These are phyloP conservation scores for Lethenteron reissneri DNA, from an alignment of 2,113 vertebrate genomes.

Conservation along the genomic window DNA sequence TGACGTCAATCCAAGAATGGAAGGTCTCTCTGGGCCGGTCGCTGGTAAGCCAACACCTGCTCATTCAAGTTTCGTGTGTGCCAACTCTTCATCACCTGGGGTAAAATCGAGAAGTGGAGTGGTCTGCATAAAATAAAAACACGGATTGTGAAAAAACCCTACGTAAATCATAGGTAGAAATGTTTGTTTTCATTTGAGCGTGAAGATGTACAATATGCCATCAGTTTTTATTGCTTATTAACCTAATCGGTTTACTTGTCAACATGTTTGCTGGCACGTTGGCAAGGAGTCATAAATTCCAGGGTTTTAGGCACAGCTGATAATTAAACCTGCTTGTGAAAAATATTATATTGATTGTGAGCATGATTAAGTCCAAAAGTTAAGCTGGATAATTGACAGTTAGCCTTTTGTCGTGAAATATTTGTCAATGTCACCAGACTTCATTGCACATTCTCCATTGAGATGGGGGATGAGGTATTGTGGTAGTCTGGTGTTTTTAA, in stretches of 20 bases:
- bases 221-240: neutral
- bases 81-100: neutral
- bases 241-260: neutral
- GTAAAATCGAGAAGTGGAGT: neutral
- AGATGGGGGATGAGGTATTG: too few relatives aligned
- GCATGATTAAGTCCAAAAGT: too few relatives aligned
- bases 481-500: neutral
- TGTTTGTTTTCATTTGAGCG: neutral
- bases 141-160: neutral
- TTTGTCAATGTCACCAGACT: too few relatives aligned
- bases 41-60: slow-evolving; percentile 33
- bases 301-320: too few relatives aligned
- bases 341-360: too few relatives aligned
- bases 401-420: too few relatives aligned
- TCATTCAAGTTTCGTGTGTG: neutral
- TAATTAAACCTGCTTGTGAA: too few relatives aligned
- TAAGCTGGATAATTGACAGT: too few relatives aligned
- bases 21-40: slow-evolving; percentile 68
- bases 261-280: too few relatives aligned
- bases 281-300: too few relatives aligned
- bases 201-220: too few relatives aligned
- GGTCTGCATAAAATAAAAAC: neutral
- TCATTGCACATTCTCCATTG: too few relatives aligned
- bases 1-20: slow-evolving; percentile 49
- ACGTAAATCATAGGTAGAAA: neutral